Evolutionary conservation across 2,797 vertebrate genomes (phyloP).

Genomic region (Serranus cabrilla): DNA sequence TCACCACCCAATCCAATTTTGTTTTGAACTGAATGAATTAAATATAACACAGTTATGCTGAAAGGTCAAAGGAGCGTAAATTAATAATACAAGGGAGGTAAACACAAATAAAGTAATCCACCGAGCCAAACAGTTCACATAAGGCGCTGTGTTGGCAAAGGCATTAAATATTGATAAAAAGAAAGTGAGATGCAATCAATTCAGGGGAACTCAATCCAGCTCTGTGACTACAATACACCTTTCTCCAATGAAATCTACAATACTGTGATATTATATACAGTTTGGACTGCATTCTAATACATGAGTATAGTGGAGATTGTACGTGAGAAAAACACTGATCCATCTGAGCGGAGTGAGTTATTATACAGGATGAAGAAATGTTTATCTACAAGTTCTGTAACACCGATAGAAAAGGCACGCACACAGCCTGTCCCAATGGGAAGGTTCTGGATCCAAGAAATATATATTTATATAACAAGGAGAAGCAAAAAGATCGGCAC

Average conservation of each 20-base stretch:
- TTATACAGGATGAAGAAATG: neutral
- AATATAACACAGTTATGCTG: conserved; percentile 15
- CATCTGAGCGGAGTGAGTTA: neutral
- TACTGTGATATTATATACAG: neutral
- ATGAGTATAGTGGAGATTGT: neutral
- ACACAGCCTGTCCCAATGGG: too few species aligned
- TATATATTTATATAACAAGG: too few species aligned
- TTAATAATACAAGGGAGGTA: conserved; percentile 33
- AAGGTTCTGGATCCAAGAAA: too few species aligned
- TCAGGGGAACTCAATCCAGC: conserved; percentile 15
- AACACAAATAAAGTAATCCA: conserved; percentile 38
- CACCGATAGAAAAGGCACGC: too few species aligned
- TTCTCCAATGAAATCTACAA: neutral
- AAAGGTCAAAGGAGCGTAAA: neutral
- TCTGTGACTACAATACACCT: conserved; percentile 11
- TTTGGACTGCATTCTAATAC: neutral
- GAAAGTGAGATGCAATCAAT: conserved; percentile 37
- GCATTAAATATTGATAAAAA: conserved; percentile 63
- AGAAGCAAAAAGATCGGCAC: too few species aligned
- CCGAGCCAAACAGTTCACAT: conserved; percentile 7
- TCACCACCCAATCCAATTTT: conserved; percentile 9
- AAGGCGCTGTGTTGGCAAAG: conserved; percentile 18
- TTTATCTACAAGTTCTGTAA: neutral
- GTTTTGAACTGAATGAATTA: conserved; percentile 30
- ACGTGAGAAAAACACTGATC: neutral